phyloP scores from a whole-genome alignment of 2,113 vertebrate species.

The Clarias macrocephalus region DNA sequence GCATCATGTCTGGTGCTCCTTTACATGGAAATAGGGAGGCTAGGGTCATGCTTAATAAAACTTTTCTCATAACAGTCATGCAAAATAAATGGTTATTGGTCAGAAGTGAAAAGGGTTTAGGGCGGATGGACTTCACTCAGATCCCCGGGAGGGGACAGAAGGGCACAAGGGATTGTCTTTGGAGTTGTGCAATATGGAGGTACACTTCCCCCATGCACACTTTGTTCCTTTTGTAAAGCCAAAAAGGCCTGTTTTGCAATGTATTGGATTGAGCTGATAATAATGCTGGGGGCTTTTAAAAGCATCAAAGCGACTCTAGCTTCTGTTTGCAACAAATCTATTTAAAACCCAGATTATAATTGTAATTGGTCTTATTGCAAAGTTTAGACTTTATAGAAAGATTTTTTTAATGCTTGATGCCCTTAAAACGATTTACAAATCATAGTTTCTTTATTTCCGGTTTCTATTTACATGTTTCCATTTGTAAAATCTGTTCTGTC shows the following conservation, averaged over 20 bases:
- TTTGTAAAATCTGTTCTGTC: background rate
- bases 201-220: slow-evolving; percentile 19
- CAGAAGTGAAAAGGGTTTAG: background rate
- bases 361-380: background rate
- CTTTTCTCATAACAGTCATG: background rate
- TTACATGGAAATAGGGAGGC: background rate
- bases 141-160: slow-evolving; percentile 6
- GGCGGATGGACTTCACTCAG: slow-evolving; percentile 34
- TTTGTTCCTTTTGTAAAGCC: slow-evolving; percentile 30
- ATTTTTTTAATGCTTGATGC: background rate
- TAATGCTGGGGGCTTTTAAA: background rate
- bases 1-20: background rate
- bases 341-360: background rate
- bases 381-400: background rate
- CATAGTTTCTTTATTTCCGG: background rate
- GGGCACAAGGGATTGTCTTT: slow-evolving; percentile 21
- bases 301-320: background rate
- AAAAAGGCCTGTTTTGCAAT: slow-evolving; percentile 26
- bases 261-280: background rate
- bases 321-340: background rate
- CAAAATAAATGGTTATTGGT: background rate
- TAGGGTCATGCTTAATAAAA: background rate
- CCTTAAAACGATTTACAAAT: background rate
- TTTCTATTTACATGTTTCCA: background rate
- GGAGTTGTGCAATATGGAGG: slow-evolving; percentile 30